Conservation (phyloP, 1,140 invertebrate species). For the Microplitis mediator region DNA sequence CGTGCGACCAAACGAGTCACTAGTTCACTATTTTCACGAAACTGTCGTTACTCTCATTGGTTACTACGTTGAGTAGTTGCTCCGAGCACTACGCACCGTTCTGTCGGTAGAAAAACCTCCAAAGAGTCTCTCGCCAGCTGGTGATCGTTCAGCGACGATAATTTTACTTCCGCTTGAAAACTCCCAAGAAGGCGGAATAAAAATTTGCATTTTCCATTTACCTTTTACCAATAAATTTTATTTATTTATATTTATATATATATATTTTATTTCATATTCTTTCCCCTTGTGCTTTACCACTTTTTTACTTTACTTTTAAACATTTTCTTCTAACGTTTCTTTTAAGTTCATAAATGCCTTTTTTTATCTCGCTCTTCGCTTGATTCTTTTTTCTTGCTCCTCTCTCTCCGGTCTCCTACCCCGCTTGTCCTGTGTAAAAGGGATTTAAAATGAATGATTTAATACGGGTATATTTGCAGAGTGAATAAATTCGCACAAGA, state of each 20-base stretch:
- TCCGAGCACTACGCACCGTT: no score
- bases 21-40: no score
- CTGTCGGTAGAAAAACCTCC: no score
- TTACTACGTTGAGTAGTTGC: no score
- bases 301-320: no score
- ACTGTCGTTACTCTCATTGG: no score
- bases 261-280: constrained; percentile 15
- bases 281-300: background rate
- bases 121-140: constrained; percentile 13
- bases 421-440: constrained; percentile 25
- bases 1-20: no score
- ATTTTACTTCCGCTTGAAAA: constrained; percentile 19
- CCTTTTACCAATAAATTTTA: constrained; percentile 25
- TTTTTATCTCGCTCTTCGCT: background rate
- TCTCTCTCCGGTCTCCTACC: background rate
- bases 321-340: background rate
- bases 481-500: constrained; percentile 29
- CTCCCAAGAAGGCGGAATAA: constrained; percentile 21
- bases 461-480: constrained; percentile 31
- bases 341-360: constrained; percentile 28
- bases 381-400: background rate
- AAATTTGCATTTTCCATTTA: constrained; percentile 32
- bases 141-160: constrained; percentile 27
- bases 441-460: constrained; percentile 31
- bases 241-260: background rate